Evolutionary conservation across 2,113 vertebrate genomes (phyloP).

Genomic region (Platichthys stellatus): DNA sequence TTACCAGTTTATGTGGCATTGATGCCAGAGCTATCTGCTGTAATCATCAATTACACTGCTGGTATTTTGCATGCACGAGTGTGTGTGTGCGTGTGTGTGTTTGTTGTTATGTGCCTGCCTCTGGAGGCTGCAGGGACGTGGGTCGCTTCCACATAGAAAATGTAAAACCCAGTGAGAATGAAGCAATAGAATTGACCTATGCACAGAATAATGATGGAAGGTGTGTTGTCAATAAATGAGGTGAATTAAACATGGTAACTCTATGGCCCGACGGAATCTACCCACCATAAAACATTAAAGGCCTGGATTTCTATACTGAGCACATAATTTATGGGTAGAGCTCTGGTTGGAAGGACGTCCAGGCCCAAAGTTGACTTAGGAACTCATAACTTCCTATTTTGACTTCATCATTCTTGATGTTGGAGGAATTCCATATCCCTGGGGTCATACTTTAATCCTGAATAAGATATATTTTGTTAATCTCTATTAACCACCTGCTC

Average conservation of each 20-base stretch:
- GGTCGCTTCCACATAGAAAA: slow-evolving; percentile 33
- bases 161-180: slow-evolving; percentile 46
- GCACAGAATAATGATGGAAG: slow-evolving; percentile 39
- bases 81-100: slow-evolving; percentile 21
- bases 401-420: slow-evolving; percentile 37
- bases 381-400: slow-evolving; percentile 32
- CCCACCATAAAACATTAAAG: slow-evolving; percentile 52
- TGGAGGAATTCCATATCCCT: slow-evolving; percentile 16
- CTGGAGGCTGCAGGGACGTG: slow-evolving; percentile 19
- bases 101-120: slow-evolving; percentile 22
- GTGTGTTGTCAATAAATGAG: slow-evolving; percentile 53
- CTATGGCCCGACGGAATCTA: slow-evolving; percentile 24
- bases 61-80: slow-evolving; percentile 32
- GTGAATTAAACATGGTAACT: slow-evolving; percentile 21
- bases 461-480: not conserved
- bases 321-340: slow-evolving; percentile 49
- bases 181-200: slow-evolving; percentile 48
- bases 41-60: slow-evolving; percentile 58
- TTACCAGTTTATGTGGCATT: slow-evolving; percentile 50
- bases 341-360: slow-evolving; percentile 22
- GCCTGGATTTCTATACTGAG: slow-evolving; percentile 36
- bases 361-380: slow-evolving; percentile 36
- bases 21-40: slow-evolving; percentile 60
- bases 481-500: not conserved
- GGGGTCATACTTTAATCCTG: not conserved